Conservation (phyloP, 2,113 vertebrate species). For the Saguinus midas region DNA sequence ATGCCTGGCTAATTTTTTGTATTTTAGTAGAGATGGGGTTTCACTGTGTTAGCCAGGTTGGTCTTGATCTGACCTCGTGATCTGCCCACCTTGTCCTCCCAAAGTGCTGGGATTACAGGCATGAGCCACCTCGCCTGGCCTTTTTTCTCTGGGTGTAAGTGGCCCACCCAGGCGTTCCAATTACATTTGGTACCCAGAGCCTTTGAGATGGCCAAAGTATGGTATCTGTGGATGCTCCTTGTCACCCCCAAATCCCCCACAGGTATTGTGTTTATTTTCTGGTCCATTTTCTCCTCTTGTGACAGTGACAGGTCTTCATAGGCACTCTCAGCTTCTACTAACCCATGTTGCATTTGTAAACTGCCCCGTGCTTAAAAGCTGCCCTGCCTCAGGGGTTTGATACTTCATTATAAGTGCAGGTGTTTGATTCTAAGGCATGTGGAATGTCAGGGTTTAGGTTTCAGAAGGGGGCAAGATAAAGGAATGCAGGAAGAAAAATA, state of each 20-base stretch:
- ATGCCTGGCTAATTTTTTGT: no score
- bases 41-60: no score
- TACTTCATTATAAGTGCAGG: neutral
- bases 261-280: neutral
- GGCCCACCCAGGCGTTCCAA: neutral
- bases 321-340: neutral
- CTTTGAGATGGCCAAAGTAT: neutral
- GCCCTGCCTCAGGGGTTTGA: neutral
- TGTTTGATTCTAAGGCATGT: neutral
- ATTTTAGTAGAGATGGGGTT: no score
- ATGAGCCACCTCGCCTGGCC: no score
- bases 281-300: neutral
- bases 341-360: neutral
- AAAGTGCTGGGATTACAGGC: no score
- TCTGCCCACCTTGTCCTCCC: no score
- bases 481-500: neutral
- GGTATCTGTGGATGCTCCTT: neutral
- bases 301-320: neutral
- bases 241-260: no score
- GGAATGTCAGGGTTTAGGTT: neutral
- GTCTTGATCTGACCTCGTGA: no score
- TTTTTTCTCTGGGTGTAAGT: neutral
- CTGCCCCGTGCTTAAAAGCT: neutral
- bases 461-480: neutral
- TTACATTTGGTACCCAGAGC: neutral